Evolutionary conservation across 30 jellyfish, hydroid and myxozoan genomes (phyloP).

Genomic region (Aurelia coerulea): DNA sequence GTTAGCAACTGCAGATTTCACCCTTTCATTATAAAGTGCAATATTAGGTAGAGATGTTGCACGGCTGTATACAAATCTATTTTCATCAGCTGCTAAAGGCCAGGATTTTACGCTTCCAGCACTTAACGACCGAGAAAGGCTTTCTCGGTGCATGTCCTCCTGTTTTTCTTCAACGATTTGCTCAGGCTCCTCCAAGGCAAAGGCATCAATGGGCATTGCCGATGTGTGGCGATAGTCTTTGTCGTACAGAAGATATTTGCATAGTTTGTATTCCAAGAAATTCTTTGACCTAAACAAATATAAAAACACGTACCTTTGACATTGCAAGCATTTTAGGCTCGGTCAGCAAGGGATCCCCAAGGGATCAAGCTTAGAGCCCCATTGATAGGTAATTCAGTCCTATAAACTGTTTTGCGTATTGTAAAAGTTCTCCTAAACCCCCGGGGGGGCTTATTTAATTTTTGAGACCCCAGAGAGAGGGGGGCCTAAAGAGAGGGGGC

Average conservation of each 20-base stretch:
- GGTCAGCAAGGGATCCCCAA: too few relatives aligned
- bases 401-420: too few relatives aligned
- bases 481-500: too few relatives aligned
- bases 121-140: constrained; percentile 6
- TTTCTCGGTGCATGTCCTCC: not conserved
- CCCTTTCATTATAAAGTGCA: constrained; percentile 6
- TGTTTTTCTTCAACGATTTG: constrained; percentile 3
- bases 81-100: constrained; percentile 54
- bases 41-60: constrained; percentile 64
- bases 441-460: too few relatives aligned
- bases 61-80: constrained; percentile 36
- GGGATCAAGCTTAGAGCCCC: too few relatives aligned
- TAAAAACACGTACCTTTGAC: not conserved
- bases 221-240: constrained; percentile 38
- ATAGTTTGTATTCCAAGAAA: constrained; percentile 59
- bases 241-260: constrained; percentile 47
- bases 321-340: too few relatives aligned
- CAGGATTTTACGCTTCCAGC: constrained; percentile 55
- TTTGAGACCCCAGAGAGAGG: too few relatives aligned
- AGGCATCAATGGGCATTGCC: constrained; percentile 36
- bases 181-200: not conserved
- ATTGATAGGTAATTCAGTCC: too few relatives aligned
- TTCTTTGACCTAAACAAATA: constrained; percentile 44
- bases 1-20: constrained; percentile 13
- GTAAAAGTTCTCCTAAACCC: too few relatives aligned